These are phyloP conservation scores for Haliclona indistincta DNA, from an alignment of 37 sponge, comb jelly and placozoan species.

Conservation along the genomic window DNA sequence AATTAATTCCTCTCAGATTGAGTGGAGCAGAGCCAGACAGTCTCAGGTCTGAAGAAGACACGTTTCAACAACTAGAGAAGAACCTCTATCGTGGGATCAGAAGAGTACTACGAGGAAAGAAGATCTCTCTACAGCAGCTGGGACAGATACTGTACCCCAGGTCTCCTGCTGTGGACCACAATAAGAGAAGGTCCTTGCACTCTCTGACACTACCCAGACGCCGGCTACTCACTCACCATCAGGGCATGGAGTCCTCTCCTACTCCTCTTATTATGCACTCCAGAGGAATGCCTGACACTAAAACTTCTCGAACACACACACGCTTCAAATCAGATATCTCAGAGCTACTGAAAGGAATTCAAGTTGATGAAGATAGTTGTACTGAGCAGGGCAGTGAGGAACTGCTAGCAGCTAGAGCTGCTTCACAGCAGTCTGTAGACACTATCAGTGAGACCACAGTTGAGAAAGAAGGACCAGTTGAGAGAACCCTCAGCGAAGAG, in stretches of 20 bases:
- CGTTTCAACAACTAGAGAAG: slow-evolving; percentile 7
- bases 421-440: too few species aligned
- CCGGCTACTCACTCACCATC: background rate
- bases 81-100: slow-evolving; percentile 25
- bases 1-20: background rate
- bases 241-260: too few species aligned
- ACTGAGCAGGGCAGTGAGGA: too few species aligned
- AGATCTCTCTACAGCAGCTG: slow-evolving; percentile 28
- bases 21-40: slow-evolving; percentile 40
- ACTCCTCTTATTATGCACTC: background rate
- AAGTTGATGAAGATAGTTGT: too few species aligned
- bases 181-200: background rate
- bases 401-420: too few species aligned
- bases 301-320: background rate
- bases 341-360: background rate
- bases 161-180: background rate
- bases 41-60: slow-evolving; percentile 38
- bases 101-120: slow-evolving; percentile 36
- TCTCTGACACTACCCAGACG: background rate
- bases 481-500: background rate
- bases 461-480: background rate
- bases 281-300: background rate
- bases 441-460: too few species aligned
- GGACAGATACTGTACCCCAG: slow-evolving; percentile 31
- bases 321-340: background rate